Conservation (phyloP, 2,888 invertebrate genomes). For the Mimachlamys varia region DNA sequence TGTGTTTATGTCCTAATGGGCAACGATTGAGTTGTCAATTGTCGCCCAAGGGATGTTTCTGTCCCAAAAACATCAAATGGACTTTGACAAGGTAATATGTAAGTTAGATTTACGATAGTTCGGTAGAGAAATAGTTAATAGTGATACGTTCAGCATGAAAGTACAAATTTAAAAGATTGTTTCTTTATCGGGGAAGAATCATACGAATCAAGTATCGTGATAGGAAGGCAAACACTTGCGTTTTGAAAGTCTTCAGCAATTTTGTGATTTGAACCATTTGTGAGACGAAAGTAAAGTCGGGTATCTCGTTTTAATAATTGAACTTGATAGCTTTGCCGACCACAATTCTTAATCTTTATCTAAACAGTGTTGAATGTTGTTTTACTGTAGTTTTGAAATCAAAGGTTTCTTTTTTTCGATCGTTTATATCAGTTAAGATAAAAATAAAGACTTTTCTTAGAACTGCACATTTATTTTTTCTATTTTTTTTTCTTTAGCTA, state of each 20-base stretch:
- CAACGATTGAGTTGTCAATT: neutral
- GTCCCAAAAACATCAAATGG: conserved; percentile 15
- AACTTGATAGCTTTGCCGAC: too few relatives aligned
- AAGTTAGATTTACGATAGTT: neutral
- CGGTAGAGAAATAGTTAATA: neutral
- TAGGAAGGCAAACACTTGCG: neutral
- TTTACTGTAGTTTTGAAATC: too few relatives aligned
- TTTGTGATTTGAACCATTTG: neutral
- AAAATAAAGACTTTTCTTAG: too few relatives aligned
- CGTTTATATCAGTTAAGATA: too few relatives aligned
- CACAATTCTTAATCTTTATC: too few relatives aligned
- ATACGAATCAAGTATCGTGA: neutral
- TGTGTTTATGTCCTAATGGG: neutral
- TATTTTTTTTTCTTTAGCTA: too few relatives aligned
- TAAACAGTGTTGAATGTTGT: too few relatives aligned
- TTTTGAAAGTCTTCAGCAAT: neutral
- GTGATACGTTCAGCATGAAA: neutral
- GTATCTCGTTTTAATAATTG: too few relatives aligned
- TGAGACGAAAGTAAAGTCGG: neutral
- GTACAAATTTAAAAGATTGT: neutral
- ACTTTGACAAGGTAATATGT: neutral
- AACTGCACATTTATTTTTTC: too few relatives aligned
- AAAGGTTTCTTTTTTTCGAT: too few relatives aligned
- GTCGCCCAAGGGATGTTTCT: neutral
- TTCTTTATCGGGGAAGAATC: neutral